These are phyloP conservation scores for Macaria liturata DNA, from an alignment of 2,888 invertebrate species.

Conservation along the genomic window DNA sequence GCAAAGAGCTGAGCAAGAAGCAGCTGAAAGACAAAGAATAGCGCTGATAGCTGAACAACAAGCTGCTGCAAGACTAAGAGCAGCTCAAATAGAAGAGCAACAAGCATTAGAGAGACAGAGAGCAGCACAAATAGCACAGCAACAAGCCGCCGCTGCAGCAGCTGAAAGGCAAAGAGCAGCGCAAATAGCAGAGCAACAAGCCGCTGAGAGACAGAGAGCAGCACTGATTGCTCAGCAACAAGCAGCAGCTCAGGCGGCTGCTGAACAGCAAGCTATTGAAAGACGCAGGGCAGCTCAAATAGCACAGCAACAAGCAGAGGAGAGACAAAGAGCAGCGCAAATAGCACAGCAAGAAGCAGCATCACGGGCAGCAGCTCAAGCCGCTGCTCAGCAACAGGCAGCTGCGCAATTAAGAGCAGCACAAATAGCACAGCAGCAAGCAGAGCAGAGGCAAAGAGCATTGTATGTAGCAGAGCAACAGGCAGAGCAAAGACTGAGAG, in stretches of 20 bases:
- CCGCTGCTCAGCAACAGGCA: constrained; percentile 2
- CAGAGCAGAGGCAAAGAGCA: neutral
- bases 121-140: neutral
- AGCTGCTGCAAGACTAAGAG: neutral
- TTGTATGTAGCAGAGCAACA: neutral
- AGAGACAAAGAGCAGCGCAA: constrained; percentile 3
- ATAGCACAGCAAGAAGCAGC: neutral
- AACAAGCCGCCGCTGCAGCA: neutral
- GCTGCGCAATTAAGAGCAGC: neutral
- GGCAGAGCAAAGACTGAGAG: neutral
- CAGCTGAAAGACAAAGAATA: neutral
- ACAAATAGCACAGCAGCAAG: neutral
- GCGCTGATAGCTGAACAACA: neutral
- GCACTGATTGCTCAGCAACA: neutral
- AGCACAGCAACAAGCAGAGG: neutral
- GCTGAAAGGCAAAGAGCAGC: neutral
- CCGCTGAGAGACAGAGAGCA: neutral
- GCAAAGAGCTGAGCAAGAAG: neutral
- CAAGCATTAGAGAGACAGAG: neutral
- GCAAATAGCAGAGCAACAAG: neutral
- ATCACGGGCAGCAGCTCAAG: neutral
- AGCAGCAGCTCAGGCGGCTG: neutral
- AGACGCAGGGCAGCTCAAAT: neutral
- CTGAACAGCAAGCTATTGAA: neutral
- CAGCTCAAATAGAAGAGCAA: neutral